A percentile compares a stretch with the other conserved stretches of the same genome.
phyloP scores from a whole-genome alignment of 2,797 vertebrate genomes.

The Typhlichthys eigenmanni region DNA sequence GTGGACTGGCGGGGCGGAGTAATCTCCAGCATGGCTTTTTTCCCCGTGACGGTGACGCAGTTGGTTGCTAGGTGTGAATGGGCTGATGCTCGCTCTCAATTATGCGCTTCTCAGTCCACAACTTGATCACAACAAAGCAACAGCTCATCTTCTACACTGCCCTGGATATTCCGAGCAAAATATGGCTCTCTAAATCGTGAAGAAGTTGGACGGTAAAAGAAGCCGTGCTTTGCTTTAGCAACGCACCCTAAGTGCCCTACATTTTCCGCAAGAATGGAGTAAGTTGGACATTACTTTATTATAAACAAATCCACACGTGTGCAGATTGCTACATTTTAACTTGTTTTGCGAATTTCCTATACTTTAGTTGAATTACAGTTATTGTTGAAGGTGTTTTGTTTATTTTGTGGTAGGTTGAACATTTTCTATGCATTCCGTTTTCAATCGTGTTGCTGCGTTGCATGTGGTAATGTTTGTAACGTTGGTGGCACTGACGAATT shows the following conservation, averaged over 20 bases:
- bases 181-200: slow-evolving; percentile 76
- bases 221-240: slow-evolving; percentile 83
- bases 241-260: slow-evolving; percentile 79
- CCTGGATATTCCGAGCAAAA: slow-evolving; percentile 67
- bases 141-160: slow-evolving; percentile 57
- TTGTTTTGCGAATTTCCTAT: too few species aligned
- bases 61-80: slow-evolving; percentile 85
- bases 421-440: too few species aligned
- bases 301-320: slow-evolving; percentile 7
- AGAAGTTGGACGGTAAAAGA: slow-evolving; percentile 59
- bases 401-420: too few species aligned
- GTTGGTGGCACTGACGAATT: too few species aligned
- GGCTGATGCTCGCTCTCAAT: slow-evolving; percentile 76
- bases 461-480: too few species aligned
- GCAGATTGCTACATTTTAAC: neutral
- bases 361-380: too few species aligned
- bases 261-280: slow-evolving; percentile 83
- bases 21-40: slow-evolving; percentile 49
- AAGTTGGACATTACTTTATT: slow-evolving; percentile 62
- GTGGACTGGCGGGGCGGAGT: slow-evolving; percentile 51
- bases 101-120: slow-evolving; percentile 75
- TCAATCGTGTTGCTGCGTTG: too few species aligned
- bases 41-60: slow-evolving; percentile 69
- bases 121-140: slow-evolving; percentile 79
- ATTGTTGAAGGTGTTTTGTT: too few species aligned